Evolutionary conservation across 2,888 invertebrate genomes (phyloP).

Genomic region (Andrena dorsata): DNA sequence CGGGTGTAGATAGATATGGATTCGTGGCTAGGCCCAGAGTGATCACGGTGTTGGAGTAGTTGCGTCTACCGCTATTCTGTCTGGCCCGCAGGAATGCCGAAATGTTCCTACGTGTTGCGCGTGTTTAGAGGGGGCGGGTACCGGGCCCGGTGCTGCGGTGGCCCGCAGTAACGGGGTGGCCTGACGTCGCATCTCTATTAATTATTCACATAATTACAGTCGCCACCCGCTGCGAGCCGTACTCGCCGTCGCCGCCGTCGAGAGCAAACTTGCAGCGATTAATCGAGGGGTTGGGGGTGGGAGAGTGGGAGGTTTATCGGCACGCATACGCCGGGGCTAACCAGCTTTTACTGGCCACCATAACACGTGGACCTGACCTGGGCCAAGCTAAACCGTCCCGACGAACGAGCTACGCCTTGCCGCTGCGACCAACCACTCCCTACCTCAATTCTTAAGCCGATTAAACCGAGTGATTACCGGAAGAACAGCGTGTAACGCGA

Average conservation of each 20-base stretch:
- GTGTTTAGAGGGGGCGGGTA: slow-evolving; percentile 78
- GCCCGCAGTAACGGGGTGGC: slow-evolving; percentile 85
- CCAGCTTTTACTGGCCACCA: slow-evolving; percentile 9
- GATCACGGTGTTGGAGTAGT: slow-evolving; percentile 37
- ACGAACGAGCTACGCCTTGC: slow-evolving; percentile 19
- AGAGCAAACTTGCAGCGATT: slow-evolving; percentile 22
- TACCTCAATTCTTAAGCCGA: slow-evolving; percentile 32
- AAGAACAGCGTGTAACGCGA: slow-evolving; percentile 43
- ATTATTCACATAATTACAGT: slow-evolving; percentile 79
- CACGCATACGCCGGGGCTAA: background rate
- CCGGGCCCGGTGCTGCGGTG: slow-evolving; percentile 83
- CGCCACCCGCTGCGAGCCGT: slow-evolving; percentile 68
- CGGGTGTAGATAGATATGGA: slow-evolving; percentile 24
- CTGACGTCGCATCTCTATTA: slow-evolving; percentile 83
- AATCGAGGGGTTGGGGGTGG: background rate
- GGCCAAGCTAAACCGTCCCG: slow-evolving; percentile 1
- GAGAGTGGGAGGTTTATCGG: slow-evolving; percentile 9
- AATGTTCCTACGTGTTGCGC: slow-evolving; percentile 60
- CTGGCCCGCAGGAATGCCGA: slow-evolving; percentile 49
- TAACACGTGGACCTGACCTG: background rate
- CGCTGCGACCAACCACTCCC: slow-evolving; percentile 38
- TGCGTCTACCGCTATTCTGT: slow-evolving; percentile 36
- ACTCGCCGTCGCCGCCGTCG: slow-evolving; percentile 42
- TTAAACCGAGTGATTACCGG: slow-evolving; percentile 47
- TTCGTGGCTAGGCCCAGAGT: slow-evolving; percentile 36